phyloP scores from a whole-genome alignment of 2,113 vertebrate species.

The Prunella himalayana region DNA sequence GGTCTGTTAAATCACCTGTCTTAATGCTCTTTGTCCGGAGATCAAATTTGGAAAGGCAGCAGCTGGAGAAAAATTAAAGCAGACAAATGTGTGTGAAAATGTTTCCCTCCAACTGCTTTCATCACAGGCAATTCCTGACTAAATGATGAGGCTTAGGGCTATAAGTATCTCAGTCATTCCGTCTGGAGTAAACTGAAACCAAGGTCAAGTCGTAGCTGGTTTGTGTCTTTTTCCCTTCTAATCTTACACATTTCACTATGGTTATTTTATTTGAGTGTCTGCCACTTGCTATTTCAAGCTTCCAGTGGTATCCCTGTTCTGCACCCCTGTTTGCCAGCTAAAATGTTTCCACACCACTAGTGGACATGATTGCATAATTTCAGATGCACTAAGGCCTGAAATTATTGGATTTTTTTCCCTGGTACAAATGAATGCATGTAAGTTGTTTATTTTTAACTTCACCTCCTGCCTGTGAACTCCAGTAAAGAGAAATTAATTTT shows the following conservation, averaged over 20 bases:
- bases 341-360: neutral
- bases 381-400: neutral
- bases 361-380: conserved; percentile 35
- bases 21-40: neutral
- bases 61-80: conserved; percentile 32
- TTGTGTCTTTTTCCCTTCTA: conserved; percentile 36
- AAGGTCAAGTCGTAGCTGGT: conserved; percentile 42
- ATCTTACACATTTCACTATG: conserved; percentile 10
- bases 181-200: conserved; percentile 35
- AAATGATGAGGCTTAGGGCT: conserved; percentile 48
- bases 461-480: neutral
- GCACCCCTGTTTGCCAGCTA: neutral
- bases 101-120: conserved; percentile 27
- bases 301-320: neutral
- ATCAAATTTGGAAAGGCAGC: conserved; percentile 44
- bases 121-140: conserved; percentile 27
- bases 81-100: conserved; percentile 19
- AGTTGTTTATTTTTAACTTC: conserved; percentile 36
- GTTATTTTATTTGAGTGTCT: conserved; percentile 46
- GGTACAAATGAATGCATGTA: neutral
- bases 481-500: conserved; percentile 10
- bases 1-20: conserved; percentile 19
- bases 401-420: neutral
- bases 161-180: conserved; percentile 32
- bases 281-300: conserved; percentile 38